phyloP scores from a whole-genome alignment of 2,888 invertebrate species.

The Gonocerus acuteangulatus region DNA sequence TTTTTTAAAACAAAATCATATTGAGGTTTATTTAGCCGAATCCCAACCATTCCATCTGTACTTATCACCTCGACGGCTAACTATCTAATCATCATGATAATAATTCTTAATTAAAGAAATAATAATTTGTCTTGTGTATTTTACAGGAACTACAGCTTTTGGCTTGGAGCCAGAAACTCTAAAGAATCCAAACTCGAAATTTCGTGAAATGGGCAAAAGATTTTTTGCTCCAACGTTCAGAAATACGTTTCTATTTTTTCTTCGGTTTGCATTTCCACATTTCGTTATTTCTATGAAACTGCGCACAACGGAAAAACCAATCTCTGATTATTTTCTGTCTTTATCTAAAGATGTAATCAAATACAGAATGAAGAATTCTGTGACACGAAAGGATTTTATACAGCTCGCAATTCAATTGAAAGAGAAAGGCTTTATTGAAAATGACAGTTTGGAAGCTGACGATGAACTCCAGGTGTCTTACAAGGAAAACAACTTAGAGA shows the following conservation, averaged over 20 bases:
- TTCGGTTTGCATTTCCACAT: neutral
- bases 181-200: slow-evolving; percentile 11
- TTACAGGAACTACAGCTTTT: slow-evolving; percentile 14
- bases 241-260: neutral
- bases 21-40: no score
- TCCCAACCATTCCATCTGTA: no score
- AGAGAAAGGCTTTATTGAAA: slow-evolving; percentile 14
- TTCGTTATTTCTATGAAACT: neutral
- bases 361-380: slow-evolving; percentile 15
- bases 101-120: no score
- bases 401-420: slow-evolving; percentile 17
- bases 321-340: slow-evolving; percentile 2
- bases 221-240: neutral
- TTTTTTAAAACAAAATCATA: no score
- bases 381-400: slow-evolving; percentile 13
- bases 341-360: slow-evolving; percentile 8
- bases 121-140: no score
- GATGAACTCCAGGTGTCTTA: neutral
- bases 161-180: slow-evolving; percentile 9
- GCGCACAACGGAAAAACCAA: neutral
- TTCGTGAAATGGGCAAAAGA: slow-evolving; percentile 4
- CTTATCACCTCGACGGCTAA: no score
- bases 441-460: slow-evolving; percentile 4
- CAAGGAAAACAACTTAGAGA: no score
- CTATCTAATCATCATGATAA: no score